phyloP scores from a whole-genome alignment of 2,797 vertebrate genomes.

The Geotrypetes seraphini region DNA sequence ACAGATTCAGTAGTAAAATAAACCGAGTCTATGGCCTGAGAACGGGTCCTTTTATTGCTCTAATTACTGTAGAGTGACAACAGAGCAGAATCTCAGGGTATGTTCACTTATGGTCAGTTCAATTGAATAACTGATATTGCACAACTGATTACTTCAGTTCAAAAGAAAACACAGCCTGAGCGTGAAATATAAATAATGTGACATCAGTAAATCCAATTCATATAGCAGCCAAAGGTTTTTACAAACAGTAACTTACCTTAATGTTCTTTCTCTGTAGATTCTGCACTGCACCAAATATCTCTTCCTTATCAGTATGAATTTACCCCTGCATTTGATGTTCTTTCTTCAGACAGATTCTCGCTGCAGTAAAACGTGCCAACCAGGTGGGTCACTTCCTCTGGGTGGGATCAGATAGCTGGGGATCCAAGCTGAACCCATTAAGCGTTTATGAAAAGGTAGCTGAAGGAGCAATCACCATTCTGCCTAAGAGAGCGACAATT shows the following conservation, averaged over 20 bases:
- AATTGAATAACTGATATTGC: no score
- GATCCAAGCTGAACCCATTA: constrained; percentile 74
- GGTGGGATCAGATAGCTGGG: constrained; percentile 94
- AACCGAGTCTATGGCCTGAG: no score
- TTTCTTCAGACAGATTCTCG: constrained; percentile 76
- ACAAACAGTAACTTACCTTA: neutral
- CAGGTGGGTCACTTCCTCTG: constrained; percentile 86
- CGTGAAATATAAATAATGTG: no score
- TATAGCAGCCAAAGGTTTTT: no score
- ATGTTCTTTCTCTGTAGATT: neutral
- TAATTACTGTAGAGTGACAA: no score
- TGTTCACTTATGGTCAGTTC: no score
- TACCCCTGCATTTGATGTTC: neutral
- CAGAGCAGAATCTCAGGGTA: no score
- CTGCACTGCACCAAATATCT: fast-evolving
- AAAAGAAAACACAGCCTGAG: no score
- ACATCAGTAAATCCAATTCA: no score
- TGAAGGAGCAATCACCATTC: constrained; percentile 82
- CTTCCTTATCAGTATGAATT: neutral
- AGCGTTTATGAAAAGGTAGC: constrained; percentile 80
- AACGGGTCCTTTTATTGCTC: no score
- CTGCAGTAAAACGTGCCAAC: constrained; percentile 82
- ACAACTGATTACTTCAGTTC: no score
- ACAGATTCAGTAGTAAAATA: no score
- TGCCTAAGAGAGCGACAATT: constrained; percentile 84